Conservation (phyloP, 1,140 invertebrate genomes). For the Maniola jurtina region DNA sequence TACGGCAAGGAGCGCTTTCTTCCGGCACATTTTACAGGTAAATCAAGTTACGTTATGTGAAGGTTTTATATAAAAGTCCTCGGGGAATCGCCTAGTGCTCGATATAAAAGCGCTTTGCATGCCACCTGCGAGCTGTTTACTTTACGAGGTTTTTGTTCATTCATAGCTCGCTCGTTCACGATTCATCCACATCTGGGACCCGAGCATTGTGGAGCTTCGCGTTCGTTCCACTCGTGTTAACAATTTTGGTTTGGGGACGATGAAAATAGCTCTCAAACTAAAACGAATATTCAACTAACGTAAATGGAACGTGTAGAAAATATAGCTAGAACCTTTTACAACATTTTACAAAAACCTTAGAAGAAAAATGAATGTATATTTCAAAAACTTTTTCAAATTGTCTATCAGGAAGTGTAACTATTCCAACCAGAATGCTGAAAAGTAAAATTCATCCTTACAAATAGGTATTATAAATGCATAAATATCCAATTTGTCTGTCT, state of each 20-base stretch:
- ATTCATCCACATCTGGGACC: slow-evolving; percentile 31
- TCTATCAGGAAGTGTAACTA: too few species aligned
- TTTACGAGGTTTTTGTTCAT: slow-evolving; percentile 40
- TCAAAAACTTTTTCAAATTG: too few species aligned
- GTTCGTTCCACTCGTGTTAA: neutral
- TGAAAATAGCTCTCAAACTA: too few species aligned
- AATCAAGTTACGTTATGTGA: slow-evolving; percentile 28
- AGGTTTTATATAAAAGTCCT: slow-evolving; percentile 28
- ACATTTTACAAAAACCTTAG: too few species aligned
- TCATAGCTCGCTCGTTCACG: slow-evolving; percentile 19
- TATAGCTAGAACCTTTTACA: too few species aligned
- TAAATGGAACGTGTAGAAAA: too few species aligned
- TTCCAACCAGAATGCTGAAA: too few species aligned
- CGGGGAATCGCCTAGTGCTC: slow-evolving; percentile 28
- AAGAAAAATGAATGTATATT: too few species aligned
- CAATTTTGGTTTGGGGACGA: neutral
- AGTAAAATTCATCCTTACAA: too few species aligned
- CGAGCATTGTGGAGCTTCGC: neutral
- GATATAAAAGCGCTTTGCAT: slow-evolving; percentile 43
- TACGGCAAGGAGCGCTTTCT: slow-evolving; percentile 9
- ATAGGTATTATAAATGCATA: too few species aligned
- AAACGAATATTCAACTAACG: too few species aligned
- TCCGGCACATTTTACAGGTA: slow-evolving; percentile 25
- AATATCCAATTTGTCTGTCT: too few species aligned
- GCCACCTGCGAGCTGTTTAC: slow-evolving; percentile 43